phyloP scores from a whole-genome alignment of 2,113 vertebrate species.

The Picathartes gymnocephalus region DNA sequence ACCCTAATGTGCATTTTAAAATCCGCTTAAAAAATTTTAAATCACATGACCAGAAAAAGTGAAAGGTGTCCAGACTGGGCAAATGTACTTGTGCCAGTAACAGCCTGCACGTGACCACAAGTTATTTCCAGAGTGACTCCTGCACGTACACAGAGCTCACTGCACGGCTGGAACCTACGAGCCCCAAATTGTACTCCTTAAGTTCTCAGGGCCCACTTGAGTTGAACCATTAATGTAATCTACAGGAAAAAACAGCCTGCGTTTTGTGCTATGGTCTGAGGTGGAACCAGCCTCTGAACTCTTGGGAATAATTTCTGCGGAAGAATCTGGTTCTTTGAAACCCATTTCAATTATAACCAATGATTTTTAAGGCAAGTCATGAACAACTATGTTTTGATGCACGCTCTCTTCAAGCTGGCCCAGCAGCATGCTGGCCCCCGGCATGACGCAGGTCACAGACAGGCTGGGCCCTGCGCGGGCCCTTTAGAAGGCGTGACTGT shows the following conservation, averaged over 20 bases:
- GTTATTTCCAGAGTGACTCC: not conserved
- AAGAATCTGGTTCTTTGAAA: not conserved
- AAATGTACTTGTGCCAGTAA: rapidly evolving
- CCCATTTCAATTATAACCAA: rapidly evolving
- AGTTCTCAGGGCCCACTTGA: rapidly evolving
- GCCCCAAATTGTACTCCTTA: rapidly evolving
- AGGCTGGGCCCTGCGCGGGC: rapidly evolving
- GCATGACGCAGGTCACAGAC: not conserved
- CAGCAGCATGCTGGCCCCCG: not conserved
- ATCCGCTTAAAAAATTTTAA: not conserved
- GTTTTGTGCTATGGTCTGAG: rapidly evolving
- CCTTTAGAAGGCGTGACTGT: not conserved
- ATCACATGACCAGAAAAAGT: not conserved
- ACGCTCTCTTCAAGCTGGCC: rapidly evolving
- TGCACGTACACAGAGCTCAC: not conserved
- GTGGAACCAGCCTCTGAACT: not conserved
- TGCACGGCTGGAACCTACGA: not conserved
- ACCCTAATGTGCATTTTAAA: not conserved
- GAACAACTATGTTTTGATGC: not conserved
- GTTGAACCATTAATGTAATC: rapidly evolving
- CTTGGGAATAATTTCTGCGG: not conserved
- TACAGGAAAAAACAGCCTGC: not conserved
- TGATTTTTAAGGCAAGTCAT: not conserved
- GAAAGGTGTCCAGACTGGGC: rapidly evolving
- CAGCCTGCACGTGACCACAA: rapidly evolving